Evolutionary conservation across 1,140 invertebrate genomes (phyloP), one percentile per base, ranked within the genome.

Genomic region (Trichomalopsis sarcophagae): DNA sequence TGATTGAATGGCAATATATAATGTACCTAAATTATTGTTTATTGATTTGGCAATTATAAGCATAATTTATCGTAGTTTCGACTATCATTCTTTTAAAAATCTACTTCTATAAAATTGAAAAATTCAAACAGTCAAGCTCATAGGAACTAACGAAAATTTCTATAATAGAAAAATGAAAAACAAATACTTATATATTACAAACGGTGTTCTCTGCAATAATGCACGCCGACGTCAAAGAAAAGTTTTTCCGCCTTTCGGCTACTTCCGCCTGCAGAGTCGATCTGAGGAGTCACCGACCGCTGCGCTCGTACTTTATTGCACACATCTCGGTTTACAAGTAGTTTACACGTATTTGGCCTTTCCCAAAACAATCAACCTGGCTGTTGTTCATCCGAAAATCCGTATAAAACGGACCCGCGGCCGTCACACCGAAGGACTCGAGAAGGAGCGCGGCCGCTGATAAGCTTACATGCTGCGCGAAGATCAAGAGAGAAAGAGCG

Each of bases 351-450:
- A 62, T 62, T 62, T 7, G 55, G 5, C 7, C n/a, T 62, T 74
- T 74, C 36, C 17, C 69, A 74, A 82, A 82, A 82, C 81, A 82
- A 82, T n/a, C 13, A 47, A 23, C 27, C 17, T 62, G 1, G 4
- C 27, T 11, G 50, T 74, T n/a, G 27, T 36, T 47, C 2, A n/a
- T 23, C 44, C 33, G 7, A 73, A 14, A n/a, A 14, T 11, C 47
- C 36, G 33, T 77, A 77, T 83, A 77, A 66, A 77, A 23, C 33
- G 73, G n/a, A 68, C 14, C 27, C 7, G 21, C 14, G 6, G 47
- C 14, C 40, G 21, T 9, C 30, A 13, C 17, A 30, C 77, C 30
- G 55, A 83, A 44, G 47, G 23, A 82, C n/a, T 75, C 73, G 73
- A 44, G 36, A 7, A 75, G 73, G 17, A 71, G 68, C 21, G 30